Conservation (phyloP, 2,888 invertebrate genomes). For the Adelphocoris suturalis region DNA sequence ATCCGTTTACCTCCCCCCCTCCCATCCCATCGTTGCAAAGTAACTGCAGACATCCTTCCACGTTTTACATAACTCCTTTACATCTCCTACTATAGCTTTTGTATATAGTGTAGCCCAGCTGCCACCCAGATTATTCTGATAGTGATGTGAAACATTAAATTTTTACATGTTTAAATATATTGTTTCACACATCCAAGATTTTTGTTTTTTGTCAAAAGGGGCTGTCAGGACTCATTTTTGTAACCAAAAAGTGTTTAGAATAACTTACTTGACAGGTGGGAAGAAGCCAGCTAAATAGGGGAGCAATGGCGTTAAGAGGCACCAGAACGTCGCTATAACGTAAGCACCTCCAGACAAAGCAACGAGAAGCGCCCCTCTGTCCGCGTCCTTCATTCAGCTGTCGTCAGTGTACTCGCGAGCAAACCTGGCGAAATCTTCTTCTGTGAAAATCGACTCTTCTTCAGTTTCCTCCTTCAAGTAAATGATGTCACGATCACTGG, state of each 20-base stretch:
- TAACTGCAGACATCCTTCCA: too few species aligned
- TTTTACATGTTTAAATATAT: too few species aligned
- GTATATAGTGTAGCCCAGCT: too few species aligned
- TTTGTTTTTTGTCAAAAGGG: too few species aligned
- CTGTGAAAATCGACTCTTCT: conserved; percentile 84
- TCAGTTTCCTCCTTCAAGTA: conserved; percentile 77
- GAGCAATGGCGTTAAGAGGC: conserved; percentile 85
- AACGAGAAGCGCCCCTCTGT: conserved; percentile 82
- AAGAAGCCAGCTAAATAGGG: conserved; percentile 81
- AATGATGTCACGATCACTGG: conserved; percentile 41
- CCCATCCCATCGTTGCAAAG: too few species aligned
- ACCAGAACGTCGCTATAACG: conserved; percentile 83
- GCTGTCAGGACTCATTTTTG: too few species aligned
- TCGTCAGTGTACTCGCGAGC: conserved; percentile 83
- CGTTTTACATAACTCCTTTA: too few species aligned
- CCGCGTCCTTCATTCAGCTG: conserved; percentile 76
- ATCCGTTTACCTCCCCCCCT: too few species aligned
- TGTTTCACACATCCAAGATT: too few species aligned
- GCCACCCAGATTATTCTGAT: too few species aligned
- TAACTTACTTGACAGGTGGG: conserved; percentile 79
- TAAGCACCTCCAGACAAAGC: conserved; percentile 81
- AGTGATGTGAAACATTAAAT: too few species aligned
- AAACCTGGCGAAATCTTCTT: conserved; percentile 85
- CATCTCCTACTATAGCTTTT: too few species aligned
- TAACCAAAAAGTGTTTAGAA: neutral